phyloP scores from a whole-genome alignment of 2,797 vertebrate genomes.

The Hydrocynus forskahlii region DNA sequence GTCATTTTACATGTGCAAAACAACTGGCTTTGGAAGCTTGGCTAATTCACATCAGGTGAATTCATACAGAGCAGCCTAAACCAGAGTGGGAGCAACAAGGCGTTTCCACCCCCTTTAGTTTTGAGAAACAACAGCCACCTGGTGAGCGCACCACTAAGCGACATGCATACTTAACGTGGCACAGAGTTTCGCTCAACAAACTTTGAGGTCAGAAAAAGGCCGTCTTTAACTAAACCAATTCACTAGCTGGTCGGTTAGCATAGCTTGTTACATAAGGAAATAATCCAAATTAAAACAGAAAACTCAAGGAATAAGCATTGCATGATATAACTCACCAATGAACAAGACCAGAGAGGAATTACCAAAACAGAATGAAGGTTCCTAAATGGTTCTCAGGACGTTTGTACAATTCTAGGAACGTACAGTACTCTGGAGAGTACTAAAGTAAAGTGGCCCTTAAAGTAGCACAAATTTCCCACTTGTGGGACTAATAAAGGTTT shows the following conservation, averaged over 20 bases:
- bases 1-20: slow-evolving; percentile 34
- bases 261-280: not conserved
- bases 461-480: no score
- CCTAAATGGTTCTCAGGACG: no score
- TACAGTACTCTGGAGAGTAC: no score
- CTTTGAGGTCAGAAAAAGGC: slow-evolving; percentile 5
- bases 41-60: slow-evolving; percentile 46
- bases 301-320: no score
- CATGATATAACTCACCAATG: no score
- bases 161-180: slow-evolving; percentile 12
- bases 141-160: not conserved
- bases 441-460: no score
- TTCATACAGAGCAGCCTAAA: slow-evolving; percentile 23
- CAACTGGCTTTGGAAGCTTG: slow-evolving; percentile 29
- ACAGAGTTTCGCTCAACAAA: not conserved
- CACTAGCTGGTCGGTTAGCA: not conserved
- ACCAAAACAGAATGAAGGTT: no score
- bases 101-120: not conserved
- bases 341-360: no score
- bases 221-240: not conserved
- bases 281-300: not conserved
- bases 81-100: not conserved
- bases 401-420: no score
- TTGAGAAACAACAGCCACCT: slow-evolving; percentile 31
- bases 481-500: no score